phyloP scores from a whole-genome alignment of 2,113 vertebrate genomes.

The Platysternon megacephalum region DNA sequence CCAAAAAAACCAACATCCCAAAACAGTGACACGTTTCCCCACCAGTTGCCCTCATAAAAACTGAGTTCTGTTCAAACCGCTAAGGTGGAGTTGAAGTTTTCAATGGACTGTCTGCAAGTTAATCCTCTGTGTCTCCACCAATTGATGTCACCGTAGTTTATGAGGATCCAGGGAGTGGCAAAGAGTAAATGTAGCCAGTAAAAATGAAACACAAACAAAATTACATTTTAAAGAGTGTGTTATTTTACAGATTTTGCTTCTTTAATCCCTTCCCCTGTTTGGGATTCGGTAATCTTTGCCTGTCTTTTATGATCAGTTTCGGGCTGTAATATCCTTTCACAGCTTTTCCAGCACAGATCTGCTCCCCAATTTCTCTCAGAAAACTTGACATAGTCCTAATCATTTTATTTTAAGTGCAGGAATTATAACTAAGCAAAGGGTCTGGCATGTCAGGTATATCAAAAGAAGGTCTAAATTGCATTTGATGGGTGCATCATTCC shows the following conservation, averaged over 20 bases:
- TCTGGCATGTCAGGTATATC: not conserved
- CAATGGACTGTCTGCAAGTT: conserved; percentile 16
- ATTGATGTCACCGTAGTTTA: not conserved
- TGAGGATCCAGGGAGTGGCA: conserved; percentile 8
- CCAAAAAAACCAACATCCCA: too few relatives aligned
- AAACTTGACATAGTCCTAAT: not conserved
- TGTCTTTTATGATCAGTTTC: not conserved
- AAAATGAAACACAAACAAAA: conserved; percentile 17
- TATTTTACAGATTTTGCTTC: not conserved
- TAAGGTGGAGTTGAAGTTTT: conserved; percentile 21
- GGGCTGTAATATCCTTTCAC: not conserved
- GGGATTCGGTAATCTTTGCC: not conserved
- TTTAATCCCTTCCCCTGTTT: not conserved
- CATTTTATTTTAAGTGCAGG: not conserved
- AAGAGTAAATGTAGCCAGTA: conserved; percentile 5
- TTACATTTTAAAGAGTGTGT: not conserved
- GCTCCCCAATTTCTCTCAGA: not conserved
- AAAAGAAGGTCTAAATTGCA: not conserved
- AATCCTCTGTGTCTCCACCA: conserved; percentile 51
- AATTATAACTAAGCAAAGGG: not conserved
- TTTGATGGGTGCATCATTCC: not conserved
- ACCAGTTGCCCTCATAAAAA: conserved; percentile 42
- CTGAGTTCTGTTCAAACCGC: conserved; percentile 39
- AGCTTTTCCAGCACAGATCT: not conserved
- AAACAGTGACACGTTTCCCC: conserved; percentile 42